Conservation (phyloP, 2,113 vertebrate species). For the Corythaixoides concolor region DNA sequence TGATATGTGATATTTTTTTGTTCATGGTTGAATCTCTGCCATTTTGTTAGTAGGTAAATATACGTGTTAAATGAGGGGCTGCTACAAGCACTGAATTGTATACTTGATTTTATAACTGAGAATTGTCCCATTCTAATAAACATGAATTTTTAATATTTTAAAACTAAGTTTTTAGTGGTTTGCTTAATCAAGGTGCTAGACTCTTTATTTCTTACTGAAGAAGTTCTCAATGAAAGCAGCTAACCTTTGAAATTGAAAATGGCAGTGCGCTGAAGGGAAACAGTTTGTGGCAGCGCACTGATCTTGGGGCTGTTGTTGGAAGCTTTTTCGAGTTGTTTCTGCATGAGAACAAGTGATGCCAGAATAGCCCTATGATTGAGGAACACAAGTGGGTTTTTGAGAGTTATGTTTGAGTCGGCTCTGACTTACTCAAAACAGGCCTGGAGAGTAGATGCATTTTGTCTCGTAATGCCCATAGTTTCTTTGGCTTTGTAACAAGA, state of each 20-base stretch:
- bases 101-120: not conserved
- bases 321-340: not conserved
- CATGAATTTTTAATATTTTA: not conserved
- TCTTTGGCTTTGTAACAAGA: constrained; percentile 33
- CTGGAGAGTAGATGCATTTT: not conserved
- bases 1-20: not conserved
- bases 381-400: not conserved
- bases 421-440: not conserved
- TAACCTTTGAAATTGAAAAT: not conserved
- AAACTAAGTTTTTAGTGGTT: not conserved
- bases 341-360: not conserved
- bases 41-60: not conserved
- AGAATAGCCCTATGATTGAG: not conserved
- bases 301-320: not conserved
- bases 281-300: not conserved
- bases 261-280: not conserved
- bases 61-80: not conserved
- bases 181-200: not conserved
- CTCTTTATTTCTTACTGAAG: not conserved
- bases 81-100: not conserved
- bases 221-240: not conserved
- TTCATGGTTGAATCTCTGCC: not conserved
- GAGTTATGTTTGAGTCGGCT: not conserved
- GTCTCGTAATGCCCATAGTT: not conserved
- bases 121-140: not conserved